Evolutionary conservation across 2,797 vertebrate species (phyloP).

Genomic region (Neostethus bicornis): DNA sequence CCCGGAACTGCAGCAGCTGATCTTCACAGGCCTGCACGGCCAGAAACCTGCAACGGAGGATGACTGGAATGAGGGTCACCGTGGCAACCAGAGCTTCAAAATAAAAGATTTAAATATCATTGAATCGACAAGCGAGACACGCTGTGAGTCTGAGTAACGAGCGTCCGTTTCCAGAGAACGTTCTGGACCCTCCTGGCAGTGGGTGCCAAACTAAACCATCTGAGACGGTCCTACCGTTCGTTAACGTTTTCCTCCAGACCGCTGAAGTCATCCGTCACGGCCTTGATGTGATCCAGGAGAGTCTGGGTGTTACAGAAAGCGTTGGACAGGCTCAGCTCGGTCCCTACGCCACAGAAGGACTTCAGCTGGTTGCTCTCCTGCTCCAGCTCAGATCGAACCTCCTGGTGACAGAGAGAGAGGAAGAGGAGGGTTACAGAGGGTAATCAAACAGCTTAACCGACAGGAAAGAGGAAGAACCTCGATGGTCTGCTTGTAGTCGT

Average conservation of each 20-base stretch:
- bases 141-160: too few relatives aligned
- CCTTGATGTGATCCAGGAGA: constrained; percentile 83
- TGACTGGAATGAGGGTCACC: too few relatives aligned
- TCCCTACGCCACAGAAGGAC: constrained; percentile 83
- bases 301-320: constrained; percentile 76
- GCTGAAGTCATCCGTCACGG: constrained; percentile 85
- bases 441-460: too few relatives aligned
- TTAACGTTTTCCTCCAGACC: constrained; percentile 84
- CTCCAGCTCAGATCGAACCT: constrained; percentile 87
- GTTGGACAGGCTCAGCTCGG: constrained; percentile 82
- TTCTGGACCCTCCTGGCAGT: too few relatives aligned
- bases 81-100: constrained; percentile 54
- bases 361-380: constrained; percentile 87
- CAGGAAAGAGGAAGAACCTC: constrained; percentile 77
- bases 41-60: constrained; percentile 87
- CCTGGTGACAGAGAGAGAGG: constrained; percentile 73
- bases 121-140: constrained; percentile 39
- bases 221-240: constrained; percentile 87
- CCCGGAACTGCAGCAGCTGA: constrained; percentile 87
- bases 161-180: too few relatives aligned
- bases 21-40: constrained; percentile 90
- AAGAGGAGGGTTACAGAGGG: background rate
- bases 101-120: constrained; percentile 49
- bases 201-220: too few relatives aligned
- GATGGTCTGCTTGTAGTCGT: constrained; percentile 89